A percentile compares a stretch with the other conserved stretches of the same genome.
These are phyloP conservation scores for Porites rus DNA, from an alignment of 92 coral and sea anemone genomes.

Conservation along the genomic window DNA sequence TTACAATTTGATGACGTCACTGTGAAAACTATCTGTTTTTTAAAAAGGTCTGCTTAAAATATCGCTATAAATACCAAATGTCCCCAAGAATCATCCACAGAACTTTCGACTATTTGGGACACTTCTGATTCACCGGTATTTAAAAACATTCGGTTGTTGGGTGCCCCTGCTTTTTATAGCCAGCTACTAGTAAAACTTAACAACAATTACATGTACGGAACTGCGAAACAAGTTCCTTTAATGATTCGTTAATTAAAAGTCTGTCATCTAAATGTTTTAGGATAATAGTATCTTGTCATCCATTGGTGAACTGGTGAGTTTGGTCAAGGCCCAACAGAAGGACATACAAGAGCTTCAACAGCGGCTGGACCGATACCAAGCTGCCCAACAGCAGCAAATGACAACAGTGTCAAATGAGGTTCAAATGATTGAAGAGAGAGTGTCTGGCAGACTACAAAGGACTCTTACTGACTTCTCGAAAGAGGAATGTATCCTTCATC, in stretches of 20 bases:
- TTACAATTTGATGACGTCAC: too few species aligned
- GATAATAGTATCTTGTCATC: constrained; percentile 45
- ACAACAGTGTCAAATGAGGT: constrained; percentile 75
- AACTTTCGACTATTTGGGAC: too few species aligned
- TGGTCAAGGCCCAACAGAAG: constrained; percentile 80
- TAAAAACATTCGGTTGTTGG: too few species aligned
- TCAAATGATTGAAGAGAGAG: constrained; percentile 77
- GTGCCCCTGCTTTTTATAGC: too few species aligned
- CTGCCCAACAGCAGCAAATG: constrained; percentile 73
- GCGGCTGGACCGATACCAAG: constrained; percentile 75
- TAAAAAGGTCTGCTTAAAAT: too few species aligned
- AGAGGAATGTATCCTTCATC: constrained; percentile 84
- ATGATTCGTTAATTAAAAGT: not conserved
- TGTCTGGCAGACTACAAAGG: constrained; percentile 65
- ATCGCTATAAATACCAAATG: too few species aligned
- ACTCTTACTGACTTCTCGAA: constrained; percentile 77
- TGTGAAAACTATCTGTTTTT: too few species aligned
- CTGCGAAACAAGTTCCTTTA: not conserved
- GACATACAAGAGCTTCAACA: constrained; percentile 78
- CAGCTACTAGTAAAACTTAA: too few species aligned
- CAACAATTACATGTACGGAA: not conserved
- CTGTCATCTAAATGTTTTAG: not conserved
- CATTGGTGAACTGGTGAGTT: constrained; percentile 71
- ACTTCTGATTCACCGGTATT: too few species aligned
- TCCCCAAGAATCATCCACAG: too few species aligned